Conservation (phyloP, 2,113 vertebrate species). For the Carettochelys insculpta region DNA sequence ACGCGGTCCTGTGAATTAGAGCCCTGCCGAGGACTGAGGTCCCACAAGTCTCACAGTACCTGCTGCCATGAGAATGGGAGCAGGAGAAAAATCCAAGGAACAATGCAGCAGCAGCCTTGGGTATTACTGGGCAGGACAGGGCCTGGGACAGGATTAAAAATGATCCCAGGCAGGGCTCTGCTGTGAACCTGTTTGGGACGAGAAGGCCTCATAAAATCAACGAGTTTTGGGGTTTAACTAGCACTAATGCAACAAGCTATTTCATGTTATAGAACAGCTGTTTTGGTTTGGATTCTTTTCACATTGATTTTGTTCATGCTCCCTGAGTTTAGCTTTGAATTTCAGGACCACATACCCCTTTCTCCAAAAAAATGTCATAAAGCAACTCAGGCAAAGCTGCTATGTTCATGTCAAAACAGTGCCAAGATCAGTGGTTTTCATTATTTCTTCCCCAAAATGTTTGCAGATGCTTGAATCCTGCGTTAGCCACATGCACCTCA, state of each 20-base stretch:
- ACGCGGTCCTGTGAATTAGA: neutral
- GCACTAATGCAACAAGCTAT: neutral
- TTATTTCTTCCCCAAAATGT: rapidly evolving
- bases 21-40: neutral
- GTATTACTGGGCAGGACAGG: neutral
- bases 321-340: neutral
- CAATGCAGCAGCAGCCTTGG: neutral
- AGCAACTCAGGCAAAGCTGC: neutral
- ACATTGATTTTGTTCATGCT: neutral
- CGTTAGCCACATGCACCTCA: rapidly evolving
- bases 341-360: rapidly evolving
- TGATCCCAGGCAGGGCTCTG: neutral
- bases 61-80: neutral
- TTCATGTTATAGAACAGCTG: neutral
- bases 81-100: neutral
- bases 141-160: neutral
- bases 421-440: rapidly evolving
- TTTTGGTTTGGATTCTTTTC: neutral
- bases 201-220: neutral
- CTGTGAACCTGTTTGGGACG: rapidly evolving
- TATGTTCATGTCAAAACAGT: rapidly evolving
- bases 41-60: neutral
- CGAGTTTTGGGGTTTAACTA: neutral
- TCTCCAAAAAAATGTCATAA: neutral
- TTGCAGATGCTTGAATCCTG: neutral